phyloP scores from a whole-genome alignment of 2,888 invertebrate species.

The Xanthorhoe spadicearia region DNA sequence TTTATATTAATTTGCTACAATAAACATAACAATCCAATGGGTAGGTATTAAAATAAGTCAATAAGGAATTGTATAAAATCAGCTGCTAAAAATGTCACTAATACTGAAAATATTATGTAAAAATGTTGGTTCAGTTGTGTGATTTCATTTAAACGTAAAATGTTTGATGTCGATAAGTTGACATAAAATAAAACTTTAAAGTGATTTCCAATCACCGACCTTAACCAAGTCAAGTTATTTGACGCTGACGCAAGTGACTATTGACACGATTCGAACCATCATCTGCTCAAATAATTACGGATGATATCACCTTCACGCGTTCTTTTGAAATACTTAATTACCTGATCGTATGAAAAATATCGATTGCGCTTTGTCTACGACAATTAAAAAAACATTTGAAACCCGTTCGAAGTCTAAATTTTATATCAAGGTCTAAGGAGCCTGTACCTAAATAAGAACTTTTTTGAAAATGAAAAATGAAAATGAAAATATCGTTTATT shows the following conservation, averaged over 20 bases:
- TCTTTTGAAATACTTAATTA: slow-evolving; percentile 44
- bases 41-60: too few relatives aligned
- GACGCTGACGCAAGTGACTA: slow-evolving; percentile 30
- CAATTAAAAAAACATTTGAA: not conserved
- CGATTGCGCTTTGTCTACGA: not conserved
- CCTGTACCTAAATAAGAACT: not conserved
- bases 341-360: slow-evolving; percentile 34
- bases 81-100: too few relatives aligned
- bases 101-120: too few relatives aligned
- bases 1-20: too few relatives aligned
- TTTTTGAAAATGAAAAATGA: too few relatives aligned
- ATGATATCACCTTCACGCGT: slow-evolving; percentile 38
- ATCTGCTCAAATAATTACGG: slow-evolving; percentile 28
- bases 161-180: not conserved
- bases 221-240: slow-evolving; percentile 20
- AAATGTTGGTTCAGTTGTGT: too few relatives aligned
- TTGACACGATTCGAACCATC: slow-evolving; percentile 26
- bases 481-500: too few relatives aligned
- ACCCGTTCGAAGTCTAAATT: not conserved
- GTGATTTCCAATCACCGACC: slow-evolving; percentile 5
- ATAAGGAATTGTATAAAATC: too few relatives aligned
- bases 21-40: too few relatives aligned
- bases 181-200: not conserved
- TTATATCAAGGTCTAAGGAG: not conserved
- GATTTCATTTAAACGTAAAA: too few relatives aligned